Conservation (phyloP, 2,888 invertebrate genomes). For the Torymus tubicola region DNA sequence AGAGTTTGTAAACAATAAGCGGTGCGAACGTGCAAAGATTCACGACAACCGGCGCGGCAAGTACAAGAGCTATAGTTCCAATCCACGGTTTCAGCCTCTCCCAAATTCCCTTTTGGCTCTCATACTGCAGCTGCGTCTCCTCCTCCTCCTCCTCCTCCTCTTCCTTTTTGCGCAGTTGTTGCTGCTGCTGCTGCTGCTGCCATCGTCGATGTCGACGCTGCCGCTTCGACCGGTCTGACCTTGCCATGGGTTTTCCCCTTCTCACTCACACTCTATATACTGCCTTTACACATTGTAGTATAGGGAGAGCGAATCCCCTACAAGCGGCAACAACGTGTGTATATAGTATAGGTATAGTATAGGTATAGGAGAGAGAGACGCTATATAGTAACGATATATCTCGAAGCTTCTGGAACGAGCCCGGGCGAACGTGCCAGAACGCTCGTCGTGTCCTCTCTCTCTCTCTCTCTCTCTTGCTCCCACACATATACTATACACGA, state of each 20-base stretch:
- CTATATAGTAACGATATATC: background rate
- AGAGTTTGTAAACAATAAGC: background rate
- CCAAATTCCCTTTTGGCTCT: background rate
- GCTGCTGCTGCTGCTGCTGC: no score
- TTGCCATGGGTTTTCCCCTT: conserved; percentile 31
- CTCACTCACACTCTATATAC: background rate
- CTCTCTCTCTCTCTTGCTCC: background rate
- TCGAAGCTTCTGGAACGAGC: background rate
- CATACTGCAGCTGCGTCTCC: no score
- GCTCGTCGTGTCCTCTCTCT: conserved; percentile 59
- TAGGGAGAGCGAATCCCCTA: background rate
- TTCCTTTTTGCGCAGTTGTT: conserved; percentile 16
- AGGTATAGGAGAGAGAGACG: background rate
- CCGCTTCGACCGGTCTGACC: conserved; percentile 27
- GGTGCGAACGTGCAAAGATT: background rate
- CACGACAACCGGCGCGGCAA: background rate
- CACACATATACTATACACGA: background rate
- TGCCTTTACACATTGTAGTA: background rate
- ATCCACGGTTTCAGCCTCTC: background rate
- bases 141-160: background rate
- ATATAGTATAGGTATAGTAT: no score
- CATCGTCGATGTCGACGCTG: no score
- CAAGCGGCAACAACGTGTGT: background rate
- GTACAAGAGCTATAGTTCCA: background rate
- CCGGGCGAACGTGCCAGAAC: conserved; percentile 72